Conservation (phyloP, 37 sponge, comb jelly and placozoan species). For the Halichondria panicea region DNA sequence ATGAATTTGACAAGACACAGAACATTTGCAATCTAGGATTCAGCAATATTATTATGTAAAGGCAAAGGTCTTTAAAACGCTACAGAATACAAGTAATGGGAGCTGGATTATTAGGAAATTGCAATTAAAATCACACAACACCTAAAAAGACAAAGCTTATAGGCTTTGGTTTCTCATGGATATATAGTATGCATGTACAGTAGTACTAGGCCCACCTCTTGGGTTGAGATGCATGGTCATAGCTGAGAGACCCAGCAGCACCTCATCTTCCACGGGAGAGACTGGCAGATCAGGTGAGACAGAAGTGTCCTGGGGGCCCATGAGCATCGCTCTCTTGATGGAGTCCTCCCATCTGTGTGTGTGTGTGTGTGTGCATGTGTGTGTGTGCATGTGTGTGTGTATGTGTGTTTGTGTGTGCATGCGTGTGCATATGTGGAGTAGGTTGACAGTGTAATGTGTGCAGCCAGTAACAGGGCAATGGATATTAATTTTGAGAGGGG, state of each 20-base stretch:
- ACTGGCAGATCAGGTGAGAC: constrained; percentile 15
- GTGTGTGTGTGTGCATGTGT: background rate
- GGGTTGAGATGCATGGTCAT: constrained; percentile 10
- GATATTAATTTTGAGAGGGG: background rate
- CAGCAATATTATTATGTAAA: no score
- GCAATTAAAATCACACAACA: no score
- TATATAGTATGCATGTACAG: no score
- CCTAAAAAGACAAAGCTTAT: constrained; percentile 6
- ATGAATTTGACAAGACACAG: no score
- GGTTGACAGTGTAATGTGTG: background rate
- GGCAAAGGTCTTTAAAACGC: no score
- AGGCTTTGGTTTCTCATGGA: background rate
- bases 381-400: background rate
- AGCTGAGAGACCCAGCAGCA: background rate
- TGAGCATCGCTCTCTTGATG: constrained; percentile 54
- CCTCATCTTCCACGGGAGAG: constrained; percentile 10
- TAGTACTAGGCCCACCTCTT: constrained; percentile 5
- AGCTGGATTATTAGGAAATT: no score
- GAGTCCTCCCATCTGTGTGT: constrained; percentile 53
- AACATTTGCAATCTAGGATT: no score
- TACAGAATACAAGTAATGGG: no score
- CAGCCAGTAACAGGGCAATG: constrained; percentile 1
- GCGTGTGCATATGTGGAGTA: background rate
- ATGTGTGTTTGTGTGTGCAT: background rate
- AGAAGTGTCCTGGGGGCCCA: constrained; percentile 4